Evolutionary conservation across 2,113 vertebrate genomes (phyloP).

Genomic region (Alouatta palliata): DNA sequence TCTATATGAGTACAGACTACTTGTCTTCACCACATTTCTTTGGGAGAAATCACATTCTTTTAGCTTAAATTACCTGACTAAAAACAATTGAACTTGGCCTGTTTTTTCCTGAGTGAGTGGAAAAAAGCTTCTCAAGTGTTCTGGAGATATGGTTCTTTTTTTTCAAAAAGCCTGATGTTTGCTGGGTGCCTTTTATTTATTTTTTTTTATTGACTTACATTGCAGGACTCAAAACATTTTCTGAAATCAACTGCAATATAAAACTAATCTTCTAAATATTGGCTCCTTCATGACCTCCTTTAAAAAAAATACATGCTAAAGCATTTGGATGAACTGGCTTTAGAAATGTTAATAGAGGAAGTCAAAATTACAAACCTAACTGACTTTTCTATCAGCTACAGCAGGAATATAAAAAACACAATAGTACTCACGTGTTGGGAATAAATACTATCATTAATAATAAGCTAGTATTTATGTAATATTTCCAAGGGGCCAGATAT

Average conservation of each 20-base stretch:
- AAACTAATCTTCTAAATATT: not conserved
- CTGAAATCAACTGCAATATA: not conserved
- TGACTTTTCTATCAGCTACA: not conserved
- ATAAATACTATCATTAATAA: not conserved
- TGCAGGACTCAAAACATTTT: constrained; percentile 1
- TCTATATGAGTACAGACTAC: not conserved
- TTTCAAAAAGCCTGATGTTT: not conserved
- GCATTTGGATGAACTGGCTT: not conserved
- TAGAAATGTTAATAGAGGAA: not conserved
- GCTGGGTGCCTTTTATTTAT: not conserved
- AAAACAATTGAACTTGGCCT: not conserved
- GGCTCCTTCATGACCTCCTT: not conserved
- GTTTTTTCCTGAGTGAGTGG: not conserved
- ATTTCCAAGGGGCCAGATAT: not conserved
- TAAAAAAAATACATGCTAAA: not conserved
- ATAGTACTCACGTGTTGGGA: not conserved
- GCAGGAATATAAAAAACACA: not conserved
- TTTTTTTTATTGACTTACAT: not conserved
- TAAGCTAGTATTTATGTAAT: not conserved
- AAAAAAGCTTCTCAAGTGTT: not conserved
- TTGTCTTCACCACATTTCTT: not conserved
- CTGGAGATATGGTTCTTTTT: not conserved
- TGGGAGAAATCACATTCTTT: not conserved
- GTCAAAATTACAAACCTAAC: not conserved
- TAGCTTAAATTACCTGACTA: not conserved